phyloP scores from a whole-genome alignment of 2,113 vertebrate species.

The Phylloscopus trochilus region DNA sequence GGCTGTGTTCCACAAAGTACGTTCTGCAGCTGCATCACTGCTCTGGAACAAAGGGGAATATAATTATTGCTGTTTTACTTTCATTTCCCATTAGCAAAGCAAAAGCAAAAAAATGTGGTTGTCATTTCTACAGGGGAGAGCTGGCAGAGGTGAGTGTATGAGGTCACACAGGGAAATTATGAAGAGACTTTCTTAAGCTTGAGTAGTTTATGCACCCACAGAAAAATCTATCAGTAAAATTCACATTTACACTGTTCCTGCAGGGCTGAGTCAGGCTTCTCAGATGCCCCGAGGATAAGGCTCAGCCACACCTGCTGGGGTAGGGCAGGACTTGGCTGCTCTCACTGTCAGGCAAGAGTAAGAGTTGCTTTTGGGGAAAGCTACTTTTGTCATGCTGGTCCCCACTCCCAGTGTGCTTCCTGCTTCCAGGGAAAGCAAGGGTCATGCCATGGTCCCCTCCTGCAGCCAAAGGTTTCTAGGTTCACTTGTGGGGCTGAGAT shows the following conservation, averaged over 20 bases:
- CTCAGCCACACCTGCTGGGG: neutral
- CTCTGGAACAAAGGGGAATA: conserved; percentile 47
- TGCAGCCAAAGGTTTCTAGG: neutral
- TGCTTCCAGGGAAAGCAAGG: neutral
- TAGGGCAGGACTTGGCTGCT: neutral
- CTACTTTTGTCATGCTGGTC: neutral
- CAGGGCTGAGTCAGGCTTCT: neutral
- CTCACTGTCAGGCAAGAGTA: neutral
- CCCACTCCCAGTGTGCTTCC: neutral
- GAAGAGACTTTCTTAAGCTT: neutral
- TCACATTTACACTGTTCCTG: neutral
- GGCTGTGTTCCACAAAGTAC: conserved; percentile 4
- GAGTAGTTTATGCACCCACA: neutral
- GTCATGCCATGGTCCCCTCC: neutral
- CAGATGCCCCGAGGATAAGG: neutral
- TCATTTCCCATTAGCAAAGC: conserved; percentile 30
- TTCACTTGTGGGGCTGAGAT: neutral
- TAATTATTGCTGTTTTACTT: conserved; percentile 44
- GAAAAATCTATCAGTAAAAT: neutral
- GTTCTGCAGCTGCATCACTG: conserved; percentile 38
- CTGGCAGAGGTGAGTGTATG: neutral
- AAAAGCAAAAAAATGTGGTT: neutral
- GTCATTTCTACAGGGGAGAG: conserved; percentile 3
- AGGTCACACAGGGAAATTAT: neutral
- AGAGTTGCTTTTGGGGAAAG: neutral